Conservation (phyloP, 2,888 invertebrate genomes). For the Drosophila mimetica region DNA sequence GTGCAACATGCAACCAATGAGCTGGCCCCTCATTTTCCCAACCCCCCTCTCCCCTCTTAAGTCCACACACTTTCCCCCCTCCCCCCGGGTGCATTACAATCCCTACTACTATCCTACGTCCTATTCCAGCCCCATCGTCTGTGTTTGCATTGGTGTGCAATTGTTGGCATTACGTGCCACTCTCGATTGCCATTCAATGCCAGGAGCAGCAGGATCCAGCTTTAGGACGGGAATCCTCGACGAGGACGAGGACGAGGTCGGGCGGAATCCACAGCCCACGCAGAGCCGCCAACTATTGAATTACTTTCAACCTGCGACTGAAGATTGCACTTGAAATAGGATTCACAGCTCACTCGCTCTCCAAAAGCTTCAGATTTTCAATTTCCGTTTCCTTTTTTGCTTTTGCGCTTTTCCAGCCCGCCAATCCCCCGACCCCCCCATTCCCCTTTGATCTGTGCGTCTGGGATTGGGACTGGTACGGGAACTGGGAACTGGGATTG, state of each 20-base stretch:
- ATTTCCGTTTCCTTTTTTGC: slow-evolving; percentile 74
- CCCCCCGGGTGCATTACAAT: slow-evolving; percentile 31
- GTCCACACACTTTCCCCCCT: background rate
- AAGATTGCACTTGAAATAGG: slow-evolving; percentile 81
- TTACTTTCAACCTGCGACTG: slow-evolving; percentile 76
- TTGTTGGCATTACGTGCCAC: slow-evolving; percentile 82
- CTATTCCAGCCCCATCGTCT: slow-evolving; percentile 21
- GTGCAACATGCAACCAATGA: slow-evolving; percentile 64
- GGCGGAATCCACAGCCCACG: slow-evolving; percentile 27
- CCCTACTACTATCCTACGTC: slow-evolving; percentile 13
- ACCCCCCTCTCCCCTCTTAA: too few relatives aligned
- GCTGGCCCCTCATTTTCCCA: slow-evolving; percentile 7
- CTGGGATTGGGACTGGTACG: slow-evolving; percentile 14
- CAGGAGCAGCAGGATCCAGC: slow-evolving; percentile 40
- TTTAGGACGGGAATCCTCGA: slow-evolving; percentile 30
- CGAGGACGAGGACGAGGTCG: background rate
- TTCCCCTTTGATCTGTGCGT: slow-evolving; percentile 19
- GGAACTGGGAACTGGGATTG: slow-evolving; percentile 21
- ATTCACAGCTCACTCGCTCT: slow-evolving; percentile 79
- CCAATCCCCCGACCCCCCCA: slow-evolving; percentile 8
- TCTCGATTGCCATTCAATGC: slow-evolving; percentile 80
- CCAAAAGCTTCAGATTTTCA: slow-evolving; percentile 79
- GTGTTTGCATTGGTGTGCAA: slow-evolving; percentile 76
- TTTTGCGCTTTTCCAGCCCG: slow-evolving; percentile 50
- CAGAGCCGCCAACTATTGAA: slow-evolving; percentile 76